A percentile compares a stretch with the other conserved stretches of the same genome.
Evolutionary conservation across 1,140 invertebrate genomes (phyloP).

Genomic region (Grapholita molesta): DNA sequence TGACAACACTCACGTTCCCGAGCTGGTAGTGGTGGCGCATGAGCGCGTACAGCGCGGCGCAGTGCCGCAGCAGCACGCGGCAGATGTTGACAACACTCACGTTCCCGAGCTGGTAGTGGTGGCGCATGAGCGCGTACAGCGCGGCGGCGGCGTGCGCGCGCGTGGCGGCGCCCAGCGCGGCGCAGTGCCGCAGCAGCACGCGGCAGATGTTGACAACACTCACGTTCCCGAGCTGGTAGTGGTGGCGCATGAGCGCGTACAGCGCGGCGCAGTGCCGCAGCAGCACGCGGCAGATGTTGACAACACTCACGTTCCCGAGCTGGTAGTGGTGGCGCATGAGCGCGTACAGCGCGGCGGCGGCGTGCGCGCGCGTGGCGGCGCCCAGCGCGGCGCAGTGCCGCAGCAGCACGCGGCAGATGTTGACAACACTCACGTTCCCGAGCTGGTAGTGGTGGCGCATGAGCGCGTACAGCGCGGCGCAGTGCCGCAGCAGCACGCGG

Average conservation of each 20-base stretch:
- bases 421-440: slow-evolving; percentile 78
- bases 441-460: not conserved
- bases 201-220: not conserved
- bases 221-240: not conserved
- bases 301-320: slow-evolving; percentile 90
- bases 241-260: too few species aligned
- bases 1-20: too few species aligned
- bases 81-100: too few species aligned
- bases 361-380: slow-evolving; percentile 82
- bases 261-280: too few species aligned
- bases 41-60: too few species aligned
- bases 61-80: too few species aligned
- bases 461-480: too few species aligned
- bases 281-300: not conserved
- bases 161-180: too few species aligned
- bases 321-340: slow-evolving; percentile 98
- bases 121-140: too few species aligned
- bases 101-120: not conserved
- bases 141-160: too few species aligned
- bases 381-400: slow-evolving; percentile 75
- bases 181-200: slow-evolving; percentile 77
- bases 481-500: not conserved
- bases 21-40: too few species aligned
- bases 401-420: slow-evolving; percentile 90
- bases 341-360: slow-evolving; percentile 95